Evolutionary conservation across 1,140 invertebrate genomes (phyloP).

Genomic region (Heliconius melpomene): DNA sequence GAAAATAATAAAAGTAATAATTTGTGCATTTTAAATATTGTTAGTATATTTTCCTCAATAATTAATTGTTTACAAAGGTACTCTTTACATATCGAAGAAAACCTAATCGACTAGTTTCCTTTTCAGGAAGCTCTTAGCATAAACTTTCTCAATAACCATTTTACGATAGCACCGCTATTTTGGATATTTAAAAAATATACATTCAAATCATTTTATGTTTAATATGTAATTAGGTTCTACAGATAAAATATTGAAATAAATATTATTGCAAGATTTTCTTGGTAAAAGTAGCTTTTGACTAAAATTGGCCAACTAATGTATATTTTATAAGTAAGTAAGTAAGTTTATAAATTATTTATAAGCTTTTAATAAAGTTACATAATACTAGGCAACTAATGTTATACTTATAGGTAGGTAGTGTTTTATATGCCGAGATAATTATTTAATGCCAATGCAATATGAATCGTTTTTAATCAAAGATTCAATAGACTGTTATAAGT

Average conservation of each 20-base stretch:
- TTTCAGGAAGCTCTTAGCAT: background rate
- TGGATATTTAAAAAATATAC: background rate
- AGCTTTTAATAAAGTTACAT: background rate
- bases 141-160: background rate
- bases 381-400: background rate
- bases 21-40: too few relatives aligned
- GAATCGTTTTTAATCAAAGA: constrained; percentile 5
- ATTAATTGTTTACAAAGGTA: too few relatives aligned
- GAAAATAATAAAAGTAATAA: too few relatives aligned
- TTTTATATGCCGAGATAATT: background rate
- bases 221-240: background rate
- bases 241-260: background rate
- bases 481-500: constrained; percentile 8
- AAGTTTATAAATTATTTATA: background rate
- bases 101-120: too few relatives aligned
- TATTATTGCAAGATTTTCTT: background rate
- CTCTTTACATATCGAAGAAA: too few relatives aligned
- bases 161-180: background rate
- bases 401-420: background rate
- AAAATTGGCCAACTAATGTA: background rate
- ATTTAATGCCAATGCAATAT: background rate
- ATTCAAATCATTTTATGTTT: background rate
- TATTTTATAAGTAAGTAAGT: background rate
- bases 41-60: too few relatives aligned
- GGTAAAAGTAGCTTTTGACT: background rate